Base-by-base conservation (phyloP, 2,113 vertebrate genomes). In the Syngnathoides biaculeatus region DNA sequence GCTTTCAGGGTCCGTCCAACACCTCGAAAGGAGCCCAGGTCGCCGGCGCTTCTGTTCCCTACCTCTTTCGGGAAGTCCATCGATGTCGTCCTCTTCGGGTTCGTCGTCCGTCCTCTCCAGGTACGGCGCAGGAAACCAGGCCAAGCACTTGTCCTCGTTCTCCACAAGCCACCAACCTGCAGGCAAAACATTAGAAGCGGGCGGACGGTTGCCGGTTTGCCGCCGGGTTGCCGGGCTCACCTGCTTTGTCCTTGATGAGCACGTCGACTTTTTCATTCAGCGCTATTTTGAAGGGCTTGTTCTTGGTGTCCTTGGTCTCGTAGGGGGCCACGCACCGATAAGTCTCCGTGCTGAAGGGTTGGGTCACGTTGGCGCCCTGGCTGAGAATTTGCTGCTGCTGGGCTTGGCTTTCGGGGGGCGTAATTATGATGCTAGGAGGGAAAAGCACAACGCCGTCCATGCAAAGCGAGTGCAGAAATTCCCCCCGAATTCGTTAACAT, bases 121-220 rank as follows among this genome's bases (percentile, higher is more conserved):
- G 71, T 97, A 98, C 0, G 96, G 93, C 22, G 95, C 95, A 39
- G 96, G 97, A 81, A 99, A 99, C 96, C 96, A 99, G 59, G 95
- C 95, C 10, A 90, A 79, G 56, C 78, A 86, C 71, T 94, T 95
- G 35, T 90, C 87, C 27, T 94, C 72, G 0, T 95, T 99, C 73
- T 92, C 94, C 74, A 98, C 96, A 14, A 99, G 89, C 96, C 97
- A 99, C 96, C 97, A 99, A 0, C 96, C 97, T 99, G 42, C 17
- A 14, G 26, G 2, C 30, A 42, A 62, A 42, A 62, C 22, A 24
- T 62, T 40, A 62, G 39, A 62, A 43, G 3, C 7, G n/a, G 39
- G 17, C 6, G n/a, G n/a, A n/a, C n/a, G n/a, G n/a, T n/a, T n/a
- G n/a, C n/a, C n/a, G n/a, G n/a, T n/a, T n/a, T n/a, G n/a, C n/a